Base-by-base conservation (phyloP, 2,113 vertebrate genomes). In the Cinclus cinclus region DNA sequence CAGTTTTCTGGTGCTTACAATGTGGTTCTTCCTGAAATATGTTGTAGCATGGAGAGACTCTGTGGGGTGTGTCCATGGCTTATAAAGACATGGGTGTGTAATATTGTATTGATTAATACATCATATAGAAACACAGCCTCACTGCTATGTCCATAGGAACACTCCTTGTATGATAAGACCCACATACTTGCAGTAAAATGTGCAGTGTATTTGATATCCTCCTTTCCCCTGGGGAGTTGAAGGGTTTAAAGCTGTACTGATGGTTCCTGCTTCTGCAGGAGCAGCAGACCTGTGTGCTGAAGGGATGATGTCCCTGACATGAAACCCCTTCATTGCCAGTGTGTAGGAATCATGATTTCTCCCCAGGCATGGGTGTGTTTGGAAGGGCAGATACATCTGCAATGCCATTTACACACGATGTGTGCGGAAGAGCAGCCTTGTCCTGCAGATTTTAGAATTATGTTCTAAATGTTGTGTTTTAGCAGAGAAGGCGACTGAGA, bases 281-380 rank as follows among this genome's bases (percentile, higher is more conserved):
- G 67, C 55, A 91, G 76, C 44, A 83, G 44, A 39, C 2, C 31
- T 23, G 7, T 15, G 22, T 46, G 67, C 49, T 73, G 53, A 22
- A 39, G 14, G 15, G 41, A 23, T 53, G 46, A 20, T 8, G 20
- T 13, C 30, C 18, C 33, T 87, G 35, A 4, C 9, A 23, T 5
- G 15, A 33, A 18, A 35, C 2, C 18, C 46, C 18, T 23, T 15
- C 0, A 0, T 3, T 77, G 21, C 30, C 30, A 35, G 6, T 1
- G 31, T 5, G 12, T 10, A 27, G 44, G 73, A 71, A 44, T 56
- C 37, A 16, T 4, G 2, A 16, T 23, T 78, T 67, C 28, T 53
- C 35, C n/a, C 46, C 46, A 47, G 18, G 5, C 2, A 2, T 3
- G 41, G 3, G 2, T 8, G 30, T 42, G 33, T 15, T 87, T 42